Percentiles rank a stretch among this genome's conserved stretches.
These are phyloP conservation scores for Alosa sapidissima DNA, from an alignment of 2,797 vertebrate genomes.

Conservation along the genomic window DNA sequence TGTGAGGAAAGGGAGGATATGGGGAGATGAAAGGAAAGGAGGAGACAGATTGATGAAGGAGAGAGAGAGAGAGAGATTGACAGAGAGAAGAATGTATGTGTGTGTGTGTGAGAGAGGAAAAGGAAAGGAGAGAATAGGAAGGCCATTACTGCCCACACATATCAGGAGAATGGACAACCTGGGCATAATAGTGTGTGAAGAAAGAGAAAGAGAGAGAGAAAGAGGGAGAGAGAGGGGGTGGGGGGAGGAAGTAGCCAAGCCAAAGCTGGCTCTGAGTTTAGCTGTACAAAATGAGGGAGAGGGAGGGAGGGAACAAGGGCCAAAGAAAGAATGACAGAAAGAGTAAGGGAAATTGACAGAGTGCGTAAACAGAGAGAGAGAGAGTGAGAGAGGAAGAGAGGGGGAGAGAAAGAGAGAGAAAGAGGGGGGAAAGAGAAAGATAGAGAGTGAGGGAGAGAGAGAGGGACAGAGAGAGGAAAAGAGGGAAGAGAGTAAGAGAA, in stretches of 20 bases:
- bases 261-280: too few relatives aligned
- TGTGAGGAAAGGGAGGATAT: neutral
- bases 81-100: neutral
- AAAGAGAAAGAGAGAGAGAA: neutral
- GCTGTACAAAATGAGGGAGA: neutral
- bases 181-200: neutral
- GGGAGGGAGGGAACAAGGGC: neutral
- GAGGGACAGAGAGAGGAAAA: too few relatives aligned
- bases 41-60: neutral
- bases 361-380: neutral
- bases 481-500: too few relatives aligned
- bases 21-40: slow-evolving; percentile 25
- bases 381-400: neutral
- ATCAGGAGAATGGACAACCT: too few relatives aligned
- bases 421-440: neutral
- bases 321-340: neutral
- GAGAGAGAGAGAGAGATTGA: neutral
- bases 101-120: neutral
- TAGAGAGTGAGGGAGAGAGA: too few relatives aligned
- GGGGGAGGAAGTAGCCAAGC: neutral
- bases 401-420: neutral
- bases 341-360: neutral
- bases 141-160: too few relatives aligned
- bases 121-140: neutral
- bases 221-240: neutral